Conservation (phyloP, 2,113 vertebrate genomes). For the Danio rerio region DNA sequence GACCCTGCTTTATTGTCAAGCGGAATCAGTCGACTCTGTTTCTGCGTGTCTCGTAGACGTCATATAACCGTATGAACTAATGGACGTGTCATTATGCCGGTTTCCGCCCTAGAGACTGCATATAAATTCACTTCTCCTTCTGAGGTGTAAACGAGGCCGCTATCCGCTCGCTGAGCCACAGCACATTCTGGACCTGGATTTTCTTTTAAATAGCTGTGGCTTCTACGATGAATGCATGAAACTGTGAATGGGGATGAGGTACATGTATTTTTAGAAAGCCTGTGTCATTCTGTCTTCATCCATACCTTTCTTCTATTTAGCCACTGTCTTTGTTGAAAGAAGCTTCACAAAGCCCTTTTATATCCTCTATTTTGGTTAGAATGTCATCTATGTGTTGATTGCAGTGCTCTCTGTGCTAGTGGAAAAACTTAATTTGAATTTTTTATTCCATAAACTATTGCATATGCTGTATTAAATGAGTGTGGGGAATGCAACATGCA, state of each 20-base stretch:
- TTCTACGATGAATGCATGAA: slow-evolving; percentile 28
- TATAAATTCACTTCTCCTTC: slow-evolving; percentile 13
- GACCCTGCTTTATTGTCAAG: neutral
- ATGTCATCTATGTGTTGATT: no score
- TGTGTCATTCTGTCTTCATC: neutral
- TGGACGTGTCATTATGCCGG: slow-evolving; percentile 9
- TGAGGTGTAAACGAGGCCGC: slow-evolving; percentile 35
- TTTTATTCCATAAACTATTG: no score
- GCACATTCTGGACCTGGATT: slow-evolving; percentile 12
- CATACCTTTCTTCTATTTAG: neutral
- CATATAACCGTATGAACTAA: slow-evolving; percentile 1
- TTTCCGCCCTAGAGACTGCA: slow-evolving; percentile 3
- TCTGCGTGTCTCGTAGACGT: neutral
- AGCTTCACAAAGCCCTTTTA: no score
- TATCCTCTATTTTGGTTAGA: no score
- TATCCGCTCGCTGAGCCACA: neutral
- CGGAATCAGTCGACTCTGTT: neutral
- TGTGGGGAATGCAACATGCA: no score
- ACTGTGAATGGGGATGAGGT: slow-evolving; percentile 13
- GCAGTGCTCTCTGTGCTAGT: no score
- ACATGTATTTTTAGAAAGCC: neutral
- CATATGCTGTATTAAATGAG: no score
- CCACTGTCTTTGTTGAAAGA: neutral
- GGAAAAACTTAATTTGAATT: no score
- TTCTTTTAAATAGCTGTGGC: slow-evolving; percentile 1